These are phyloP conservation scores for Drosophila ohnishii DNA, from an alignment of 1,140 invertebrate genomes.

Conservation along the genomic window DNA sequence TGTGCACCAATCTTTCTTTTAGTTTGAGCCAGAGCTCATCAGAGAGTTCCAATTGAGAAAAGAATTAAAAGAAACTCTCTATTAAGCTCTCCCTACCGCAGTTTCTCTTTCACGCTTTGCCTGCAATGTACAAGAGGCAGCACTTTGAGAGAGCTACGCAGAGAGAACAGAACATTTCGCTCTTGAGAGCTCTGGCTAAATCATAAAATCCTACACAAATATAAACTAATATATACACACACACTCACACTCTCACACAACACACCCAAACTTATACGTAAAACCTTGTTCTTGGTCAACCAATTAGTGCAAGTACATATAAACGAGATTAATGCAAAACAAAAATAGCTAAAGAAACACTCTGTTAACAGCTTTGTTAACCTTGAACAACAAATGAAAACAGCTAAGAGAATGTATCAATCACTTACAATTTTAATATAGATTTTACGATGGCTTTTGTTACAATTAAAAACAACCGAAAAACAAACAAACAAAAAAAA, in stretches of 20 bases:
- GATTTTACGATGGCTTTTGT: slow-evolving; percentile 46
- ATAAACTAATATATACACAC: slow-evolving; percentile 8
- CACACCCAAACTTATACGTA: slow-evolving; percentile 17
- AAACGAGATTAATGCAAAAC: not conserved
- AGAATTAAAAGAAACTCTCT: not conserved
- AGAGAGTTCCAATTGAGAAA: not conserved
- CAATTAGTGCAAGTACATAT: slow-evolving; percentile 31
- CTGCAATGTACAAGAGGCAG: not conserved
- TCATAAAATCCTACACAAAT: slow-evolving; percentile 10
- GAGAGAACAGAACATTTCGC: not conserved
- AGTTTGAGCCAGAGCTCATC: not conserved
- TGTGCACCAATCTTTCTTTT: not conserved
- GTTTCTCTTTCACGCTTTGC: not conserved
- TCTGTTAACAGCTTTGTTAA: slow-evolving; percentile 22
- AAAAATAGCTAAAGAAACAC: slow-evolving; percentile 7
- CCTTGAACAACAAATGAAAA: slow-evolving; percentile 3
- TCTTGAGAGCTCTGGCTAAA: not conserved
- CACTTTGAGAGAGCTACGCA: not conserved
- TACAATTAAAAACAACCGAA: slow-evolving; percentile 1
- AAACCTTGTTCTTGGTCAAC: slow-evolving; percentile 31
- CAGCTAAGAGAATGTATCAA: slow-evolving; percentile 31
- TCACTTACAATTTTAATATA: slow-evolving; percentile 40
- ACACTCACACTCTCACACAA: not conserved
- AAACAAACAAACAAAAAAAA: not conserved
- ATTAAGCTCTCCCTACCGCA: not conserved